Evolutionary conservation across 2,888 invertebrate genomes (phyloP).

Genomic region (Gasteruption jaculator): DNA sequence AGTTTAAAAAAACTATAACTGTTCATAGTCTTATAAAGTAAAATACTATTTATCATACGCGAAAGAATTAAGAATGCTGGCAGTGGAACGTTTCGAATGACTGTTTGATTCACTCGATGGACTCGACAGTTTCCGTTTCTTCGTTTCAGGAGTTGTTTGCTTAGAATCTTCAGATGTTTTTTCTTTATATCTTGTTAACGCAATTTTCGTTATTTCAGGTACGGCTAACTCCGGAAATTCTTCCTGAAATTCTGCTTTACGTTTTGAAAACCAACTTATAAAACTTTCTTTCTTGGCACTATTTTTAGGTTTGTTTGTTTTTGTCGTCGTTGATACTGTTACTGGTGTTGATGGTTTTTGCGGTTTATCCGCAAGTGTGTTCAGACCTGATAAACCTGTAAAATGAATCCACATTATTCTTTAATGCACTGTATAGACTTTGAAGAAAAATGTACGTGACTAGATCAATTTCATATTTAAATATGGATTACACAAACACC

Average conservation of each 20-base stretch:
- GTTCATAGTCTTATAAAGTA: not conserved
- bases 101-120: slow-evolving; percentile 23
- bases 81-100: slow-evolving; percentile 33
- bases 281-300: slow-evolving; percentile 54
- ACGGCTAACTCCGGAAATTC: slow-evolving; percentile 57
- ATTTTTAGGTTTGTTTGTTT: slow-evolving; percentile 29
- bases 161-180: slow-evolving; percentile 26
- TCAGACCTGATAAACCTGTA: slow-evolving; percentile 32
- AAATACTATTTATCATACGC: slow-evolving; percentile 28
- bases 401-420: not conserved
- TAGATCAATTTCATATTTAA: too few relatives aligned
- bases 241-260: slow-evolving; percentile 56
- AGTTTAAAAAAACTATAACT: not conserved
- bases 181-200: slow-evolving; percentile 55
- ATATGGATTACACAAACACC: too few relatives aligned
- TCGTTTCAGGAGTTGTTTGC: slow-evolving; percentile 23
- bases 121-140: slow-evolving; percentile 37
- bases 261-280: slow-evolving; percentile 60
- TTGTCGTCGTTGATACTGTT: slow-evolving; percentile 27
- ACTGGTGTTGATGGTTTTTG: slow-evolving; percentile 23
- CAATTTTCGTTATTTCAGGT: slow-evolving; percentile 58
- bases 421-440: not conserved
- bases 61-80: slow-evolving; percentile 35
- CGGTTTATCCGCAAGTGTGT: slow-evolving; percentile 36
- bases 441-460: too few relatives aligned